Conservation (phyloP, 2,888 invertebrate genomes). For the Hydrotaea cyrtoneurina region DNA sequence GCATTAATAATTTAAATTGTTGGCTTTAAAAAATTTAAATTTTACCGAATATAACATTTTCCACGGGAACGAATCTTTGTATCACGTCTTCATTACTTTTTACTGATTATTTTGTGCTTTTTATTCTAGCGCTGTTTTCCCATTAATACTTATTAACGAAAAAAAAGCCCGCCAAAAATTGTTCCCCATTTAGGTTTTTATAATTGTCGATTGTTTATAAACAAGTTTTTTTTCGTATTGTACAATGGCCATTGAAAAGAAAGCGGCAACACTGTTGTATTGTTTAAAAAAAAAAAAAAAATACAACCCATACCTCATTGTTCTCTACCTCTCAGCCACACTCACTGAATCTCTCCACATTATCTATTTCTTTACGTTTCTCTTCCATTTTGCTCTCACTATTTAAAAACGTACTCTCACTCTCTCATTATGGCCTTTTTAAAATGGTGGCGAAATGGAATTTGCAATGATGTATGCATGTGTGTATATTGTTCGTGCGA, state of each 20-base stretch:
- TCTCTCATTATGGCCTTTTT: neutral
- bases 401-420: neutral
- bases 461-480: constrained; percentile 25
- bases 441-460: constrained; percentile 60
- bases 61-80: too few species aligned
- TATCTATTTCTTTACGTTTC: neutral
- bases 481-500: constrained; percentile 37
- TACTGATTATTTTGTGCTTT: too few species aligned
- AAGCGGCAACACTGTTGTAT: constrained; percentile 53
- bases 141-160: too few species aligned
- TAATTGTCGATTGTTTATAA: constrained; percentile 41
- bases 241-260: neutral
- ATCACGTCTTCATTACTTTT: too few species aligned
- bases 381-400: neutral
- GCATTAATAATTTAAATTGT: too few species aligned
- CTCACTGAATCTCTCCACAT: neutral
- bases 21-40: too few species aligned
- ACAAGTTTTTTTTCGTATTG: constrained; percentile 44
- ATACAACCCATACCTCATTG: neutral
- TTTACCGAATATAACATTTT: too few species aligned
- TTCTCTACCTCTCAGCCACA: neutral
- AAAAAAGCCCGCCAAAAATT: too few species aligned
- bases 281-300: neutral
- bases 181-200: too few species aligned
- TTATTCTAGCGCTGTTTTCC: too few species aligned